These are phyloP conservation scores for Notodonta dromedarius DNA, from an alignment of 2,888 invertebrate species.

Conservation along the genomic window DNA sequence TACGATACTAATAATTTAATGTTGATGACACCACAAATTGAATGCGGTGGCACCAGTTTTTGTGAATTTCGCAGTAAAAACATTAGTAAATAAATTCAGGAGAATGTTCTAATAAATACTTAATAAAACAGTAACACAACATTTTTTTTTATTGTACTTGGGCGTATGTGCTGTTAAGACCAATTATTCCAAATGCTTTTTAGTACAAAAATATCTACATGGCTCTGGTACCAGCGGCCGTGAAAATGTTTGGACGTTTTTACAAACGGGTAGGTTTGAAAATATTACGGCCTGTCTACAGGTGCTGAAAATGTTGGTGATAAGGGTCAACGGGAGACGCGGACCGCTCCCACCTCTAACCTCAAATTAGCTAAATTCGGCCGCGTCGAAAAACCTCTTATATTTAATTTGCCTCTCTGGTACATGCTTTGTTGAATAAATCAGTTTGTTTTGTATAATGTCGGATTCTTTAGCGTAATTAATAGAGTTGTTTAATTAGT, in stretches of 20 bases:
- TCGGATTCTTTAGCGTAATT: not conserved
- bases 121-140: too few relatives aligned
- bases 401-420: constrained; percentile 20
- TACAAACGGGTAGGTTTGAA: constrained; percentile 48
- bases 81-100: too few relatives aligned
- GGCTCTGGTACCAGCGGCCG: constrained; percentile 23
- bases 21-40: constrained; percentile 2
- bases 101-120: too few relatives aligned
- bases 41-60: constrained; percentile 5
- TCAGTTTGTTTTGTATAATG: constrained; percentile 22
- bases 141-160: too few relatives aligned
- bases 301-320: constrained; percentile 61
- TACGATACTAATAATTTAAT: constrained; percentile 18
- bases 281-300: constrained; percentile 48
- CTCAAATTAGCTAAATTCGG: constrained; percentile 51
- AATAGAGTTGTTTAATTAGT: too few relatives aligned
- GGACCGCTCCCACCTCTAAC: constrained; percentile 39
- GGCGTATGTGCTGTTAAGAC: too few relatives aligned
- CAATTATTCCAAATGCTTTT: not conserved
- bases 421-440: constrained; percentile 17
- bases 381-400: constrained; percentile 25
- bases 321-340: constrained; percentile 52
- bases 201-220: constrained; percentile 1
- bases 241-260: constrained; percentile 60
- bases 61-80: constrained; percentile 14